Conservation (phyloP, 2,888 invertebrate genomes). For the Anorthoa munda region DNA sequence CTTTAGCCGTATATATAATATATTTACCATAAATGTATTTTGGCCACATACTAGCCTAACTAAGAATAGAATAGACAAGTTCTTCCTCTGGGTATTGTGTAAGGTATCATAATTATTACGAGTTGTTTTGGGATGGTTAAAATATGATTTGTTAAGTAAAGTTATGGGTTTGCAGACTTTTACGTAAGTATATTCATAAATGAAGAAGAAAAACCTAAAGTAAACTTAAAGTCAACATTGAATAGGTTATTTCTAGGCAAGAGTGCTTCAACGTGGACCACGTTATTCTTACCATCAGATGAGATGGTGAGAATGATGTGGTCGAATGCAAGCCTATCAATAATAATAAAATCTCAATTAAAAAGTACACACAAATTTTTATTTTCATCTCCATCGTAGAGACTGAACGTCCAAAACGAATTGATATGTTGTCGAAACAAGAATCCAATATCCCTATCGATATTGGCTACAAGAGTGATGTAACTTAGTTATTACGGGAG, state of each 20-base stretch:
- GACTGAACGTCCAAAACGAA: constrained; percentile 11
- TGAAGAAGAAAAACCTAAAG: background rate
- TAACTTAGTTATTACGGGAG: constrained; percentile 71
- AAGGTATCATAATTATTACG: background rate
- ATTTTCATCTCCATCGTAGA: background rate
- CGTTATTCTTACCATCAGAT: too few species aligned
- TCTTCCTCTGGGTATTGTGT: constrained; percentile 9
- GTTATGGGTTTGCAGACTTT: background rate
- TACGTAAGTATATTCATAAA: background rate
- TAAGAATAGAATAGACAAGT: constrained; percentile 34
- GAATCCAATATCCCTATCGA: constrained; percentile 70
- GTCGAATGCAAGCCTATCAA: too few species aligned
- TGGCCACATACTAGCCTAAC: constrained; percentile 10
- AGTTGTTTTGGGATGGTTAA: constrained; percentile 1
- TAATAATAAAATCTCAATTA: too few species aligned
- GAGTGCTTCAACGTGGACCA: too few species aligned
- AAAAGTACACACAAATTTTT: background rate
- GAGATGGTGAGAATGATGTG: too few species aligned
- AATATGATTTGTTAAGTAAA: constrained; percentile 1
- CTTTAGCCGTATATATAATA: constrained; percentile 38
- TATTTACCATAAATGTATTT: constrained; percentile 48
- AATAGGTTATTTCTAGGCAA: too few species aligned
- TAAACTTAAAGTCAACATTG: too few species aligned
- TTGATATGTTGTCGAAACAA: constrained; percentile 48
- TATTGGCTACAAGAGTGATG: constrained; percentile 72